Evolutionary conservation across 2,888 invertebrate species (phyloP).

Genomic region (Kryphioiulus occultus): DNA sequence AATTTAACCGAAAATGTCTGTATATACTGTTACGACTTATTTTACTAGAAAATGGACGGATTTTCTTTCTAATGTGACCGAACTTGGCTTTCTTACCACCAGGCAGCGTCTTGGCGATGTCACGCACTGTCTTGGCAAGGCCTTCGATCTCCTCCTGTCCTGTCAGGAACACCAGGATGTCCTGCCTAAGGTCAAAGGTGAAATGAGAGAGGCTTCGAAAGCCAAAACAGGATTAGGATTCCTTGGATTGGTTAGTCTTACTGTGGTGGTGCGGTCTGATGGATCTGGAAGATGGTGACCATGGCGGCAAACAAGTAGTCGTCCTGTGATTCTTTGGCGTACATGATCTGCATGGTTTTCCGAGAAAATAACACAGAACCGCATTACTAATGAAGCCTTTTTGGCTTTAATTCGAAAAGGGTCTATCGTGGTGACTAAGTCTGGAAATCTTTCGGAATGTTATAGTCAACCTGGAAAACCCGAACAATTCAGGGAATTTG

Average conservation of each 20-base stretch:
- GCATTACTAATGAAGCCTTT: no score
- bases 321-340: slow-evolving; percentile 64
- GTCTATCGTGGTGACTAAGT: no score
- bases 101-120: slow-evolving; percentile 54
- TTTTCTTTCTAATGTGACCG: background rate
- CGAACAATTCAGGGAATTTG: no score
- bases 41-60: background rate
- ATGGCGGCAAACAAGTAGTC: slow-evolving; percentile 86
- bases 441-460: no score
- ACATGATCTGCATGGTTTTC: slow-evolving; percentile 59
- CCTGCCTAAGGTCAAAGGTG: slow-evolving; percentile 70
- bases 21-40: no score
- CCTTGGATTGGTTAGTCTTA: slow-evolving; percentile 67
- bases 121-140: slow-evolving; percentile 61
- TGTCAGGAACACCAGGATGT: slow-evolving; percentile 91
- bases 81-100: slow-evolving; percentile 47
- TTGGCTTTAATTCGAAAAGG: no score
- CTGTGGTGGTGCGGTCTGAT: slow-evolving; percentile 80
- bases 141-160: slow-evolving; percentile 96
- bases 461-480: no score
- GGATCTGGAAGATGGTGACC: slow-evolving; percentile 88
- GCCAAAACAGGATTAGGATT: no score
- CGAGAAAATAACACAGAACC: background rate
- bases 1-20: no score
- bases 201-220: slow-evolving; percentile 47